Evolutionary conservation across 2,113 vertebrate species (phyloP), one percentile per base, ranked within the genome.

Genomic region (Catharus fuscescens): DNA sequence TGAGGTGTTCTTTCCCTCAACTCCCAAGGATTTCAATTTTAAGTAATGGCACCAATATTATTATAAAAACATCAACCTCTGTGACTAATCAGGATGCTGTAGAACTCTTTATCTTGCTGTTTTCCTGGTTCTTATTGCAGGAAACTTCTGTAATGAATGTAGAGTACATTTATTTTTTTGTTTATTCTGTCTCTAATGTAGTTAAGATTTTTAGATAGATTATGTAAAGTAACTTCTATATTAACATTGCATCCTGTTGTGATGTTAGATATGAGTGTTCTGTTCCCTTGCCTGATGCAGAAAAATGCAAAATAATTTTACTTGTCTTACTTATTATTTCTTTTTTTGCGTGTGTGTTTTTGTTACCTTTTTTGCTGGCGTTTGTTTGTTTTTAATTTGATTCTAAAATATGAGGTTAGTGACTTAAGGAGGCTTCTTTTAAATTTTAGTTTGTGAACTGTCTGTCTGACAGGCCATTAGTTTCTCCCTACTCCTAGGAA

Each of bases 391-490:
- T 53, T 62, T 0, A 80, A 66, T 84, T 60, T 86, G 67, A 90
- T 96, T 92, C 44, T 86, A 57, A 96, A 95, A 80, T 7, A 3
- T 80, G 76, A 47, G 61, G 40, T 67, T 66, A 18, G 25, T 86
- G n/a, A 42, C 42, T 84, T 91, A 48, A 52, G 57, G 57, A 64
- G 60, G 38, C 56, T 92, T 94, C 84, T 92, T 81, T 56, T 12
- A 38, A 59, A 56, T 81, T 85, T 88, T 21, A 31, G 45, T 61
- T 52, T 72, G 42, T 92, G 93, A 96, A 62, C 62, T 69, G 14
- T 70, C 59, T 77, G 18, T 88, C 80, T 76, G 87, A 86, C 92
- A 93, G 69, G 62, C 70, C 72, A 47, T 96, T 91, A 95, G 93
- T 96, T 95, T 95, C 57, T 57, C 26, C 34, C 34, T 36, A 36